Conservation (phyloP, 2,888 invertebrate genomes). For the Sthenelais limicola region DNA sequence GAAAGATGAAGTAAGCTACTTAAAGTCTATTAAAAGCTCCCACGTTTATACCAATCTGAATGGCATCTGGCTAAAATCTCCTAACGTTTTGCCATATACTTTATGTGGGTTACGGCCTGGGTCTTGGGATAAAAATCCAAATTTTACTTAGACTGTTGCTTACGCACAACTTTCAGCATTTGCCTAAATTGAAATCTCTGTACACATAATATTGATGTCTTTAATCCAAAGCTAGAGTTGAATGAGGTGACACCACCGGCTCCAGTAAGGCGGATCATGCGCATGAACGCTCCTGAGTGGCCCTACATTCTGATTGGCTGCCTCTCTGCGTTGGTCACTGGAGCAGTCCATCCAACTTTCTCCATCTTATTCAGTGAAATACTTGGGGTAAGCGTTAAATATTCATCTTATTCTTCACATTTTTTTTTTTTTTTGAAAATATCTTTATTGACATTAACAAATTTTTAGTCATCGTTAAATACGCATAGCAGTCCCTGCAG, state of each 20-base stretch:
- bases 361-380: constrained; percentile 73
- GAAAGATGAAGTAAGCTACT: constrained; percentile 27
- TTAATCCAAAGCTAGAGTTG: constrained; percentile 2
- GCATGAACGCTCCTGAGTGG: constrained; percentile 72
- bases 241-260: constrained; percentile 14
- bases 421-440: neutral
- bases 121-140: neutral
- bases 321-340: constrained; percentile 70
- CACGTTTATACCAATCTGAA: no score
- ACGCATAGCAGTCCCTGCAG: no score
- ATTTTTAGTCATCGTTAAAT: no score
- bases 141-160: neutral
- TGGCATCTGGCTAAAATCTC: no score
- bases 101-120: neutral
- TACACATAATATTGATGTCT: no score
- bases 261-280: constrained; percentile 61
- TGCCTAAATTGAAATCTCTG: no score
- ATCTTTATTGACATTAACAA: neutral
- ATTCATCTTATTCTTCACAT: neutral
- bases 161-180: no score
- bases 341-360: constrained; percentile 74
- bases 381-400: constrained; percentile 62
- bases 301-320: constrained; percentile 69
- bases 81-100: no score
- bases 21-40: neutral